Evolutionary conservation across 2,888 invertebrate species (phyloP), one percentile per base, ranked within the genome.

Genomic region (Melanostoma mellinum): DNA sequence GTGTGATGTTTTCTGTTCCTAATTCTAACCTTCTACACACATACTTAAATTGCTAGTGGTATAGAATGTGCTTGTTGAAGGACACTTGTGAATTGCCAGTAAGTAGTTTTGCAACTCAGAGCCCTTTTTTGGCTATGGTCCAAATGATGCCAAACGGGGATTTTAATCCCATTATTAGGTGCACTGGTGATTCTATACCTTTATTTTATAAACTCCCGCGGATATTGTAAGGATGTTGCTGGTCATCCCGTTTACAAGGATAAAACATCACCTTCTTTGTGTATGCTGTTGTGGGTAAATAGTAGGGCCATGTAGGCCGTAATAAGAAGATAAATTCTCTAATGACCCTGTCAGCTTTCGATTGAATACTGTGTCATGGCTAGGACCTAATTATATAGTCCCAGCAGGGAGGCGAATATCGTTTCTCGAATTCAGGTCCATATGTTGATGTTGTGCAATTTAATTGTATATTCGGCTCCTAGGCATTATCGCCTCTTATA

Each of bases 101-200:
- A 79, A 75, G 79, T 75, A 75, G 79, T 55, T 58, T 48, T 20
- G 38, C 48, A 68, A 58, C 73, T 58, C 36, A 75, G 53, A 20
- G 20, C 20, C 20, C 69, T 60, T 53, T 60, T 63, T 79, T 84
- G 84, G 84, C 79, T 50, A 10, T 38, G 6, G 65, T 71, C 84
- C 84, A 84, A 75, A 74, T 75, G 74, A 78, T 75, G 84, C 58
- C 67, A 74, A 74, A 79, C 78, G 75, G 79, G 79, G 79, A 74
- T 84, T 84, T 75, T 84, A 84, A 84, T 84, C 84, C 84, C 60
- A 67, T 79, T 79, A 84, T 82, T 78, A 67, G 81, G 63, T 61
- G 71, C 48, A 38, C 20, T 35, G n/a, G 6, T n/a, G 55, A 30
- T 40, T 42, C 0, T 46, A 42, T 42, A 44, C 33, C 36, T 36